Evolutionary conservation across 1,140 invertebrate species (phyloP), one percentile per base, ranked within the genome.

Genomic region (Aphis craccivora): DNA sequence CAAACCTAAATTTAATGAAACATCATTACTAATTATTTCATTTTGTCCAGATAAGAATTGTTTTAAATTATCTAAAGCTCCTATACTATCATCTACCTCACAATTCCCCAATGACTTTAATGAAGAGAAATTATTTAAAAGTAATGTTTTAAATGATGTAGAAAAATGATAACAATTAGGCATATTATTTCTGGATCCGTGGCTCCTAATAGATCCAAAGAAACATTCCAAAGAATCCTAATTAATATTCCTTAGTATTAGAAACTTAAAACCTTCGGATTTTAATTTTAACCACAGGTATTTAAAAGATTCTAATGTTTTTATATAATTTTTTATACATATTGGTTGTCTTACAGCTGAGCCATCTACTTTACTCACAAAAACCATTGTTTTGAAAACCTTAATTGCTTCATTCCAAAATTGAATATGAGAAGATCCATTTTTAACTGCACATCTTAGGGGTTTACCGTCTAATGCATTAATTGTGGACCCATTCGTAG

Each of bases 201-300:
- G 84, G 84, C 84, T 87, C 4, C 84, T 40, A 25, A 87, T 48
- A 23, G 37, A 43, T 30, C 84, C 84, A 30, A 43, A 87, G 9
- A 87, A 87, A 87, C 84, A 87, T 87, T 87, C 84, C 37, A 43
- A 86, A 25, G 43, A 48, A 87, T 87, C 84, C 23, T 87, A 43
- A 48, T 87, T 87, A 40, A 87, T 87, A 40, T 87, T 40, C 7
- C 84, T 37, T 14, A 48, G 23, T 25, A 43, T 7, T 30, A 87
- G 43, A 43, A 43, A 87, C 37, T 87, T 40, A 48, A 87, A 87
- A 87, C 37, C 23, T 43, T 87, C 37, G 3, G 23, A 37, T n/a
- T 87, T 87, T 43, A 87, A 87, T 48, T 87, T 40, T 23, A 40
- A 40, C 84, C 84, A 87, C 11, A 87, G n/a, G 37, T 87, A 87